Evolutionary conservation across 92 coral and sea anemone species (phyloP).

Genomic region (Heteractis magnifica): DNA sequence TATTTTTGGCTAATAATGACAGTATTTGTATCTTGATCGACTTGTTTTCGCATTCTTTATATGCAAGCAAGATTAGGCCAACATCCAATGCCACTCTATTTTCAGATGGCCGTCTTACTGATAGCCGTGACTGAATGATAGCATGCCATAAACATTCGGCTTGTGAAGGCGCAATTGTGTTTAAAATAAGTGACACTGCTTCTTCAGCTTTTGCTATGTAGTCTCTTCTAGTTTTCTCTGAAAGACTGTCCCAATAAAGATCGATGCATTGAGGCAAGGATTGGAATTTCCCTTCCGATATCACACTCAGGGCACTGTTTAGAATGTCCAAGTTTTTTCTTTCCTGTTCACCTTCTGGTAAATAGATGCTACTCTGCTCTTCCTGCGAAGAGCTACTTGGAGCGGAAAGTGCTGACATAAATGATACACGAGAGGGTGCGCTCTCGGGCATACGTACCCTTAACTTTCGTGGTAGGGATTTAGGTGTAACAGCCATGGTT

Average conservation of each 20-base stretch:
- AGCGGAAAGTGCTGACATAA: conserved; percentile 49
- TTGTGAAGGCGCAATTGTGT: conserved; percentile 40
- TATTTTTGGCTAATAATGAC: conserved; percentile 44
- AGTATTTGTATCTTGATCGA: conserved; percentile 44
- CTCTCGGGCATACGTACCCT: conserved; percentile 10
- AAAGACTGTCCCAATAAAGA: conserved; percentile 33
- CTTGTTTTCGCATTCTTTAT: conserved; percentile 29
- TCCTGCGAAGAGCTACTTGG: conserved; percentile 53
- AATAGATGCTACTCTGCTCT: conserved; percentile 43
- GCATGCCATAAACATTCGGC: conserved; percentile 35
- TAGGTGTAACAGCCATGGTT: not conserved
- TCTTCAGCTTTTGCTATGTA: conserved; percentile 40
- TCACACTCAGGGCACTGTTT: conserved; percentile 33
- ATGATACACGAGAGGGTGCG: conserved; percentile 39
- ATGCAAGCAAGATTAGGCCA: conserved; percentile 42
- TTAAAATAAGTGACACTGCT: conserved; percentile 32
- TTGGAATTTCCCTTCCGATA: conserved; percentile 35
- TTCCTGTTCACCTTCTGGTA: conserved; percentile 54
- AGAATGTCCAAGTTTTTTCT: conserved; percentile 34
- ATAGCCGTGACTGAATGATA: conserved; percentile 9
- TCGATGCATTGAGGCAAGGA: conserved; percentile 36
- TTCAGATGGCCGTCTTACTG: not conserved
- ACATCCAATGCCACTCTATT: conserved; percentile 6
- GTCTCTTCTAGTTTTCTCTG: conserved; percentile 27
- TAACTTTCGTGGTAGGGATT: conserved; percentile 35